Percentiles rank a stretch among this genome's conserved stretches.
phyloP scores from a whole-genome alignment of 2,113 vertebrate species.

The Orycteropus afer region DNA sequence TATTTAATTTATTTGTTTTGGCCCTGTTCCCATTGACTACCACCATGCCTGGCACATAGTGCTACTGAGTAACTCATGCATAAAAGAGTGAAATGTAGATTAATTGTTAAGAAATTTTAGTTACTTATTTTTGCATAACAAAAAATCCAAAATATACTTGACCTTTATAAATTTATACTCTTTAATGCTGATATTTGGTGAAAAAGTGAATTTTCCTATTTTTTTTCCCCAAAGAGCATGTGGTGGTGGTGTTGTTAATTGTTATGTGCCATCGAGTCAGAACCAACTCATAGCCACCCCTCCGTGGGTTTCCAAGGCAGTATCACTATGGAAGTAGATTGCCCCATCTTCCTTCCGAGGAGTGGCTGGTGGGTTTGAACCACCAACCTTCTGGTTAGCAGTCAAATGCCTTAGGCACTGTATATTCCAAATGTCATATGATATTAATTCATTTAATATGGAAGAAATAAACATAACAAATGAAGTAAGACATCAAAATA shows the following conservation, averaged over 20 bases:
- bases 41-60: background rate
- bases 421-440: background rate
- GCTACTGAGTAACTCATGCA: background rate
- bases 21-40: background rate
- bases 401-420: no score
- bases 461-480: background rate
- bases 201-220: constrained; percentile 5
- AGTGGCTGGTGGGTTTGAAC: no score
- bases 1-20: no score
- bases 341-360: no score
- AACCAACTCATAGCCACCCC: no score
- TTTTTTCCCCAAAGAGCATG: background rate
- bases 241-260: no score
- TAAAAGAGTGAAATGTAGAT: background rate
- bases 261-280: no score
- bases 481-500: constrained; percentile 1
- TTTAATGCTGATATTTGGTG: constrained; percentile 13
- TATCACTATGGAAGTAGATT: no score
- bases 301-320: no score
- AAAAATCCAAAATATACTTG: background rate
- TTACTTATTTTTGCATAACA: background rate
- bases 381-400: no score
- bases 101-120: background rate
- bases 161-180: constrained; percentile 13
- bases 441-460: constrained; percentile 18